A percentile compares a stretch with the other conserved stretches of the same genome.
Evolutionary conservation across 30 jellyfish, hydroid and myxozoan genomes (phyloP).

Genomic region (Turritopsis rubra): DNA sequence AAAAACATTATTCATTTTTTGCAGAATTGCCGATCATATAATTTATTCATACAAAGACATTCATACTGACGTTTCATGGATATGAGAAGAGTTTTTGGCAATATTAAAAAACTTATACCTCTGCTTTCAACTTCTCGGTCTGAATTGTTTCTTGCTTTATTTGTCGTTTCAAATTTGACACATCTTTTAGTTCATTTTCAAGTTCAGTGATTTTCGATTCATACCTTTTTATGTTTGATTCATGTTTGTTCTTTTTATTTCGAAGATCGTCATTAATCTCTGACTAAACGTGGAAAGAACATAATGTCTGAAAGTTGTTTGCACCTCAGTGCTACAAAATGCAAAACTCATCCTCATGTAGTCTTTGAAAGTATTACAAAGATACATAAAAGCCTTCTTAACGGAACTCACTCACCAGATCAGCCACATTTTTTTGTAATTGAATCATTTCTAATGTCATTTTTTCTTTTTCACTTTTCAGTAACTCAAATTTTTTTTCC

Average conservation of each 20-base stretch:
- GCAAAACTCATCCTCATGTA: too few relatives aligned
- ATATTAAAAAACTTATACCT: neutral
- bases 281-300: neutral
- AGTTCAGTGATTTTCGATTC: conserved; percentile 9
- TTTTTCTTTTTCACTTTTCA: neutral
- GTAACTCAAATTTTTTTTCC: conserved; percentile 11
- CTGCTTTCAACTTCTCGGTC: conserved; percentile 18
- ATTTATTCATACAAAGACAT: too few relatives aligned
- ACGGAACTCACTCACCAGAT: conserved; percentile 14
- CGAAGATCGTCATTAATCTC: neutral
- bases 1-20: too few relatives aligned
- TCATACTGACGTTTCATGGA: too few relatives aligned
- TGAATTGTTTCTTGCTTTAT: conserved; percentile 7
- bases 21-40: neutral
- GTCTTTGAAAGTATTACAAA: too few relatives aligned
- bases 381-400: too few relatives aligned
- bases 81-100: neutral
- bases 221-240: neutral
- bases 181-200: conserved; percentile 9
- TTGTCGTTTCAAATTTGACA: neutral
- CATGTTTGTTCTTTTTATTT: neutral
- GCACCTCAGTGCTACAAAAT: too few relatives aligned
- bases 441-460: neutral
- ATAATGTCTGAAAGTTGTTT: neutral
- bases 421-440: conserved; percentile 11